Percentiles rank a stretch among this genome's conserved stretches.
Evolutionary conservation across 2,797 vertebrate species (phyloP).

Genomic region (Galago senegalensis): DNA sequence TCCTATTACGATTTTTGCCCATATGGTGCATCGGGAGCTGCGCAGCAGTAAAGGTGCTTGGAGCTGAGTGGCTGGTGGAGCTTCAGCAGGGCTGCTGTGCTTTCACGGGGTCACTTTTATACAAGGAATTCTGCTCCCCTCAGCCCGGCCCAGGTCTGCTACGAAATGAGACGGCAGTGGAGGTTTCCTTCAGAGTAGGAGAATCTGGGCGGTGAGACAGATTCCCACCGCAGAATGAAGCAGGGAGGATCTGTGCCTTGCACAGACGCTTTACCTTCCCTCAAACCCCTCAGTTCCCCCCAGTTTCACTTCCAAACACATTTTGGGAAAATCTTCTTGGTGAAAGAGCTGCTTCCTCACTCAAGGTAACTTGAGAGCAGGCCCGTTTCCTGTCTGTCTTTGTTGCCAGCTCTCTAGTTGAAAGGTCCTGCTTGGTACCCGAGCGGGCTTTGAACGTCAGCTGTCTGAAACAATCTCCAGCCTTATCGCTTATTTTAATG

Average conservation of each 20-base stretch:
- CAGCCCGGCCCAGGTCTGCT: constrained; percentile 71
- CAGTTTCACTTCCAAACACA: constrained; percentile 51
- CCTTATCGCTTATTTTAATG: constrained; percentile 85
- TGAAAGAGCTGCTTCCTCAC: constrained; percentile 55
- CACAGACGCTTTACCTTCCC: neutral
- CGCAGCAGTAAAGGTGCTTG: constrained; percentile 11
- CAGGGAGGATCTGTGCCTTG: neutral
- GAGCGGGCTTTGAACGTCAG: constrained; percentile 91
- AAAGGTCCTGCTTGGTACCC: constrained; percentile 80
- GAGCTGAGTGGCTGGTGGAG: neutral
- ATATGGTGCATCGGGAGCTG: neutral
- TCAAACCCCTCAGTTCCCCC: neutral
- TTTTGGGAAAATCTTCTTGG: constrained; percentile 68
- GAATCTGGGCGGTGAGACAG: neutral
- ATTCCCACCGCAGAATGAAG: constrained; percentile 28
- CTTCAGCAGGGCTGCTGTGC: neutral
- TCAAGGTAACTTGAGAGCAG: constrained; percentile 79
- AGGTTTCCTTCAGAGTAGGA: constrained; percentile 42
- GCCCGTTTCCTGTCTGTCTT: constrained; percentile 74
- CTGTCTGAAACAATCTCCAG: constrained; percentile 85
- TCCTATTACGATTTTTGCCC: neutral
- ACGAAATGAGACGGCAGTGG: constrained; percentile 57
- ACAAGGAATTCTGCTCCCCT: constrained; percentile 64
- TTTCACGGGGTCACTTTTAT: constrained; percentile 38
- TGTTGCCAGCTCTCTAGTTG: constrained; percentile 79